phyloP scores from a whole-genome alignment of 2,888 invertebrate species.

The Meganola albula region DNA sequence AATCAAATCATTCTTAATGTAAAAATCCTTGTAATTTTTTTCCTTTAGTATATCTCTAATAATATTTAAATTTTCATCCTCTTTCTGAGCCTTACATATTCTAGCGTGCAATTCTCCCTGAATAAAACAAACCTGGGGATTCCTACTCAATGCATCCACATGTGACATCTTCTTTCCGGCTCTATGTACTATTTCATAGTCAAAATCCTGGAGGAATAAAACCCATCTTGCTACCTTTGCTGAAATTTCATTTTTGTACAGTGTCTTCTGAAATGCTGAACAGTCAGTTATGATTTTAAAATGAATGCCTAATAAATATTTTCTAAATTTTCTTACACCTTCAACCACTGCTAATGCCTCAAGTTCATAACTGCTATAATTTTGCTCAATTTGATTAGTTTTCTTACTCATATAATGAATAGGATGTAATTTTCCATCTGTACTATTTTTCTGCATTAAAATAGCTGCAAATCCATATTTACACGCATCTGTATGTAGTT shows the following conservation, averaged over 20 bases:
- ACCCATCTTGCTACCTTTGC: conserved; percentile 21
- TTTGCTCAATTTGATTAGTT: conserved; percentile 6
- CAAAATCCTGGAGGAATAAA: conserved; percentile 13
- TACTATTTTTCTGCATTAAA: conserved; percentile 15
- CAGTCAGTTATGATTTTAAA: neutral
- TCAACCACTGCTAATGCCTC: conserved; percentile 3
- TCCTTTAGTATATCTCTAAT: conserved; percentile 1
- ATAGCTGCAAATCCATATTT: conserved; percentile 13
- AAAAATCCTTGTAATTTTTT: neutral
- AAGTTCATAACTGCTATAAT: conserved; percentile 3
- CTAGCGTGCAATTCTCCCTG: neutral
- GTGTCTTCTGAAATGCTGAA: conserved; percentile 15
- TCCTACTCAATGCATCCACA: conserved; percentile 27
- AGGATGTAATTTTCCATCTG: conserved; percentile 14
- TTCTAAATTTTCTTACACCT: conserved; percentile 12
- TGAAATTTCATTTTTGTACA: conserved; percentile 27
- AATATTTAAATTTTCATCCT: conserved; percentile 1
- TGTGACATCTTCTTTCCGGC: conserved; percentile 27
- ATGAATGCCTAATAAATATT: neutral
- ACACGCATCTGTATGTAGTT: conserved; percentile 25
- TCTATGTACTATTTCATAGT: conserved; percentile 16
- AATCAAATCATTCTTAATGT: neutral
- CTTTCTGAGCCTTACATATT: neutral
- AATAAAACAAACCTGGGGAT: too few relatives aligned
- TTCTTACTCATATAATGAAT: conserved; percentile 19